Conservation (phyloP, 2,888 invertebrate species). For the Linyphia triangularis region DNA sequence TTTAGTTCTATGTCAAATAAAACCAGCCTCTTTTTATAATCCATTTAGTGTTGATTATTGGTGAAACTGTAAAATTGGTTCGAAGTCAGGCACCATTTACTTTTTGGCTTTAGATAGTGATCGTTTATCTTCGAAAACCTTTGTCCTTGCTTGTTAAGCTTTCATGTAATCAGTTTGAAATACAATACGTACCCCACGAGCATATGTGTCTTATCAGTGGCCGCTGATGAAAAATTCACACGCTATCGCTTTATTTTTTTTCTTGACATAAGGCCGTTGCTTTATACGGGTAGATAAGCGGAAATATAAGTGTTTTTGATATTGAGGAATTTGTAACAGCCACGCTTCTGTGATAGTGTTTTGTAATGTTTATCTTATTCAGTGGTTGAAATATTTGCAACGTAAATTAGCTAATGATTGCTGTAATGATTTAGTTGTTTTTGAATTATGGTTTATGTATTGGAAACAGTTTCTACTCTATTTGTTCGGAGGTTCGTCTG, state of each 20-base stretch:
- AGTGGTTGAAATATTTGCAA: too few relatives aligned
- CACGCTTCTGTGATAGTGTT: too few relatives aligned
- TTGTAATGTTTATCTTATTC: too few relatives aligned
- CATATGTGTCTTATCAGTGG: constrained; percentile 1
- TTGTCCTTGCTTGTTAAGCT: constrained; percentile 30
- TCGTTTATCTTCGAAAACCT: constrained; percentile 14
- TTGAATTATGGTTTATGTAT: too few relatives aligned
- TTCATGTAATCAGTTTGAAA: constrained; percentile 31
- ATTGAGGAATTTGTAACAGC: background rate
- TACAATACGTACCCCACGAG: constrained; percentile 6
- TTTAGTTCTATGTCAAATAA: too few relatives aligned
- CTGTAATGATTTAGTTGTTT: too few relatives aligned
- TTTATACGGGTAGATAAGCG: background rate
- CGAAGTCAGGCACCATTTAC: too few relatives aligned
- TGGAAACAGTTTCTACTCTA: too few relatives aligned
- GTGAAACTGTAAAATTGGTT: background rate
- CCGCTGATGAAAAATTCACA: constrained; percentile 1
- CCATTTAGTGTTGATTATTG: background rate
- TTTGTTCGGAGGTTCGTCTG: too few relatives aligned
- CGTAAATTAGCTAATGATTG: too few relatives aligned
- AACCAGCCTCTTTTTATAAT: too few relatives aligned
- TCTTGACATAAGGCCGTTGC: background rate
- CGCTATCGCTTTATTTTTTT: background rate
- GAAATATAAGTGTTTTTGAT: background rate
- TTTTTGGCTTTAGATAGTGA: constrained; percentile 2